These are phyloP conservation scores for Melospiza melodia DNA, from an alignment of 2,113 vertebrate species.

Conservation along the genomic window DNA sequence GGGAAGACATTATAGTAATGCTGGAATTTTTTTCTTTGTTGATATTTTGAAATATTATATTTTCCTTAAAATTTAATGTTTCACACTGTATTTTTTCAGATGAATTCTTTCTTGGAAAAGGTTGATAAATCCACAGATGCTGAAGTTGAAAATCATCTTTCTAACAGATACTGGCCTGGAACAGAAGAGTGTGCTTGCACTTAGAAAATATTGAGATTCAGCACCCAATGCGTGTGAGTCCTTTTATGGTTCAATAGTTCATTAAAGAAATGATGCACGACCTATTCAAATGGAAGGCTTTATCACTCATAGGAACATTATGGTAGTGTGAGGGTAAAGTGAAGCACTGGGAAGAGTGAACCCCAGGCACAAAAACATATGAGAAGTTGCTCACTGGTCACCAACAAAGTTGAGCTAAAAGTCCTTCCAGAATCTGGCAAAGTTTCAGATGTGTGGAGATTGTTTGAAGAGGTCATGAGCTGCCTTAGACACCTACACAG, in stretches of 20 bases:
- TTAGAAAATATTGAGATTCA: background rate
- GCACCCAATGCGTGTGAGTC: background rate
- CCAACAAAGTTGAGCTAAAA: background rate
- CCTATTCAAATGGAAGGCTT: background rate
- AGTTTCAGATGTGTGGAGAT: rapidly evolving
- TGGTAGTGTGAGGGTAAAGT: background rate
- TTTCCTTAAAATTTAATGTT: conserved; percentile 4
- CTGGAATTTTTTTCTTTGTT: background rate
- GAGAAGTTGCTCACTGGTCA: background rate
- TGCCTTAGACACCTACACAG: background rate
- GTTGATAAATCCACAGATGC: background rate
- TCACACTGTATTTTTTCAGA: background rate
- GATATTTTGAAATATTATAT: background rate
- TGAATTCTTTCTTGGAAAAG: background rate
- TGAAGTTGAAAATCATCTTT: background rate
- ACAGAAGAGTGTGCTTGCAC: background rate
- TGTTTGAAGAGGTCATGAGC: background rate
- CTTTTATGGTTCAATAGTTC: background rate
- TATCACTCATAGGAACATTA: background rate
- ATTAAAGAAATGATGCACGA: background rate
- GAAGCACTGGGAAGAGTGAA: background rate
- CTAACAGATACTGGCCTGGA: background rate
- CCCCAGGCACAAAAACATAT: background rate
- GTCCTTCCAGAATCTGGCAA: background rate
- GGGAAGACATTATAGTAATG: background rate